These are phyloP conservation scores for Chrysotoxum bicinctum DNA, from an alignment of 2,888 invertebrate species.

Conservation along the genomic window DNA sequence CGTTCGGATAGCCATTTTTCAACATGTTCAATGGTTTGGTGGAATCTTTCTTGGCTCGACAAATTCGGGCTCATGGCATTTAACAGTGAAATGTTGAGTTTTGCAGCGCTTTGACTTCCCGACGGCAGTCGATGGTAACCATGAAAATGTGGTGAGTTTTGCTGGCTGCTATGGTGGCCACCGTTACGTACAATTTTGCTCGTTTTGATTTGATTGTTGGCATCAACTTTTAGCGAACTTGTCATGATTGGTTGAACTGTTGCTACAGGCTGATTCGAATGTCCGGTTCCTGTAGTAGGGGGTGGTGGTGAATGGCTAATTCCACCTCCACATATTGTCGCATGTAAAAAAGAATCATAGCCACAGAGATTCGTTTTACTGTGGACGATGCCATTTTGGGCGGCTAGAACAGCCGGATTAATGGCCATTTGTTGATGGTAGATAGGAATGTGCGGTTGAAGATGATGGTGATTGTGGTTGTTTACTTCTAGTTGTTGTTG, in stretches of 20 bases:
- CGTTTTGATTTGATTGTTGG: slow-evolving; percentile 75
- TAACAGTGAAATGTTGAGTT: slow-evolving; percentile 76
- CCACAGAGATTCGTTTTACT: slow-evolving; percentile 82
- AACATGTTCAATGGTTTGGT: slow-evolving; percentile 80
- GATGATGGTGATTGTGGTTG: slow-evolving; percentile 73
- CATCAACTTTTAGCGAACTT: slow-evolving; percentile 69
- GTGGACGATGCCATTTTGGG: slow-evolving; percentile 79
- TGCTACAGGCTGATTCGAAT: slow-evolving; percentile 76
- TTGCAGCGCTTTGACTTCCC: slow-evolving; percentile 74
- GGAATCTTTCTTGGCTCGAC: slow-evolving; percentile 76
- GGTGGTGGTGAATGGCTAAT: slow-evolving; percentile 76
- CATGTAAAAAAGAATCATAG: slow-evolving; percentile 85
- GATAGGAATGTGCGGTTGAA: slow-evolving; percentile 83
- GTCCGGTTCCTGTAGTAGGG: slow-evolving; percentile 16
- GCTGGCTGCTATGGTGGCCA: slow-evolving; percentile 69
- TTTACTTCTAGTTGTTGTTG: slow-evolving; percentile 75
- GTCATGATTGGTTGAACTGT: slow-evolving; percentile 80
- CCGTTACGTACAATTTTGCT: slow-evolving; percentile 65
- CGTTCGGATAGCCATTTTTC: slow-evolving; percentile 82
- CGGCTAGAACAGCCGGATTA: slow-evolving; percentile 83
- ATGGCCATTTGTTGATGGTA: slow-evolving; percentile 85
- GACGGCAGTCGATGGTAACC: slow-evolving; percentile 76
- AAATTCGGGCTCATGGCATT: slow-evolving; percentile 76
- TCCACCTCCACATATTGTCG: slow-evolving; percentile 83
- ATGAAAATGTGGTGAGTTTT: slow-evolving; percentile 77